Evolutionary conservation across 2,113 vertebrate genomes (phyloP).

Genomic region (Macquaria australasica): DNA sequence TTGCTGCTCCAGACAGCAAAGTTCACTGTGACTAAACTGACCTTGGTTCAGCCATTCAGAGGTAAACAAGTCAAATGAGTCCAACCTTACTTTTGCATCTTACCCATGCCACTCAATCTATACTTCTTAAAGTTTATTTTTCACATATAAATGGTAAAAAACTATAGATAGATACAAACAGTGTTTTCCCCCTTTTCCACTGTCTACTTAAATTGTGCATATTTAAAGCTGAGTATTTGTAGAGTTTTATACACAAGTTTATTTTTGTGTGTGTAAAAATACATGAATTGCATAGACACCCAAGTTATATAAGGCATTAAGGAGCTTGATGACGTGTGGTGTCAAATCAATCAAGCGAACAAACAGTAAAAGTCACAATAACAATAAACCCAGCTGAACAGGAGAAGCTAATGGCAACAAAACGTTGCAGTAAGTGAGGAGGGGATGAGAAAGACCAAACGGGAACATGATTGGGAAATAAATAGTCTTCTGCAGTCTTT

Average conservation of each 20-base stretch:
- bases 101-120: neutral
- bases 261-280: neutral
- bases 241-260: neutral
- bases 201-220: neutral
- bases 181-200: neutral
- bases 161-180: neutral
- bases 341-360: conserved; percentile 24
- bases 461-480: neutral
- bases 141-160: neutral
- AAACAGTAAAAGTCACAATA: conserved; percentile 4
- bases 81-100: conserved; percentile 15
- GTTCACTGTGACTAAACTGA: conserved; percentile 27
- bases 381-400: conserved; percentile 17
- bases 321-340: neutral
- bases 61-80: conserved; percentile 26
- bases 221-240: neutral
- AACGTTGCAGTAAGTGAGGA: neutral
- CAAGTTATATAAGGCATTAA: neutral
- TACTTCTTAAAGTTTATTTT: neutral
- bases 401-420: conserved; percentile 2
- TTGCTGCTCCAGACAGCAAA: conserved; percentile 9
- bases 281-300: neutral
- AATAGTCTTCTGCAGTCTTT: conserved; percentile 12
- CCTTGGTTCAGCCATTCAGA: neutral
- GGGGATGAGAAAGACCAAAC: neutral